Percentiles rank a stretch among this genome's conserved stretches.
These are phyloP conservation scores for Lepidurus packardi DNA, from an alignment of 1,140 invertebrate species.

Conservation along the genomic window DNA sequence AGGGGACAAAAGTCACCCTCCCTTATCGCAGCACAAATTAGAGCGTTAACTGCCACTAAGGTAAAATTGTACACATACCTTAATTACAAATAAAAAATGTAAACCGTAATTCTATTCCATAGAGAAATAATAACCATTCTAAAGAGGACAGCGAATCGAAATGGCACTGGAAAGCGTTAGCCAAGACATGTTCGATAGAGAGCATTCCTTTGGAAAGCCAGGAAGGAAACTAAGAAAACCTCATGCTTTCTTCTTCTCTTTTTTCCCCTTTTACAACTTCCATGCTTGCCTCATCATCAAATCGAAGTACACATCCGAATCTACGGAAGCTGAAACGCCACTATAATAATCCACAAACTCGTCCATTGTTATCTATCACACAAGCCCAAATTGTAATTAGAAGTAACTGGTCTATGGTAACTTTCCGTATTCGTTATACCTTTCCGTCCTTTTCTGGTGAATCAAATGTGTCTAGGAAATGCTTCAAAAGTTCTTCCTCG, in stretches of 20 bases:
- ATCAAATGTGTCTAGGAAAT: slow-evolving; percentile 52
- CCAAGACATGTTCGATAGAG: background rate
- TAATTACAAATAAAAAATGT: no score
- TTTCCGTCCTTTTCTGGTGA: slow-evolving; percentile 48
- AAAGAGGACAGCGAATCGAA: background rate
- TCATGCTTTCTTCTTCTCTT: background rate
- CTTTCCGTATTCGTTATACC: slow-evolving; percentile 40
- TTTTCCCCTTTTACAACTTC: slow-evolving; percentile 41
- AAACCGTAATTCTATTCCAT: background rate
- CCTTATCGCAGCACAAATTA: background rate
- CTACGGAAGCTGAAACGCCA: slow-evolving; percentile 52
- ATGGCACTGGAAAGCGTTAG: background rate
- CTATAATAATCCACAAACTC: slow-evolving; percentile 55
- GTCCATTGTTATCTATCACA: slow-evolving; percentile 49
- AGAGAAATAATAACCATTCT: background rate
- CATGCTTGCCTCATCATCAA: slow-evolving; percentile 53
- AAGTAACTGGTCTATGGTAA: background rate
- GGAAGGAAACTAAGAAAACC: background rate
- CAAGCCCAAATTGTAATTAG: slow-evolving; percentile 12
- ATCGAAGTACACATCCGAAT: slow-evolving; percentile 55
- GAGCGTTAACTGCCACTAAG: background rate
- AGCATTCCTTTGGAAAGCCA: background rate
- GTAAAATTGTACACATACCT: background rate
- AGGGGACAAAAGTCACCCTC: background rate
- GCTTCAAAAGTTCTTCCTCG: slow-evolving; percentile 49